Percentiles rank a stretch among this genome's conserved stretches.
These are phyloP conservation scores for Tetanocera ferruginea DNA, from an alignment of 2,888 invertebrate species.

Conservation along the genomic window DNA sequence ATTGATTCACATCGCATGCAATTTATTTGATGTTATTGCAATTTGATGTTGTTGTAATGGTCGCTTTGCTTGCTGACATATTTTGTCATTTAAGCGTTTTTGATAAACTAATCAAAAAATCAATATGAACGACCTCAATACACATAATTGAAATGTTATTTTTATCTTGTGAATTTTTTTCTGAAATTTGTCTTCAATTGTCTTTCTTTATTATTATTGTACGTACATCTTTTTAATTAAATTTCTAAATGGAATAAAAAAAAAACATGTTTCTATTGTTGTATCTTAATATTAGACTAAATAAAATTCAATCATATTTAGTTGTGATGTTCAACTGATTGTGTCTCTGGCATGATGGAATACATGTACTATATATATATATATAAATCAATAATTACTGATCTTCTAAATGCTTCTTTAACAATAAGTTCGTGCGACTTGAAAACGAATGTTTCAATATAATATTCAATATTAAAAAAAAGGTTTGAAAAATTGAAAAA, in stretches of 20 bases:
- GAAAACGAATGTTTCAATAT: too few relatives aligned
- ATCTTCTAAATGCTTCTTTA: background rate
- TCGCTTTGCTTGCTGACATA: background rate
- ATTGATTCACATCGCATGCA: too few relatives aligned
- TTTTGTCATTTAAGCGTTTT: slow-evolving; percentile 10
- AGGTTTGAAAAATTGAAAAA: too few relatives aligned
- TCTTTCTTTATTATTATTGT: background rate
- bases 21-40: slow-evolving; percentile 5
- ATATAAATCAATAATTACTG: background rate
- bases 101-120: slow-evolving; percentile 22
- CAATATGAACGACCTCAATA: slow-evolving; percentile 28
- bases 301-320: too few relatives aligned
- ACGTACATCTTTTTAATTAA: too few relatives aligned
- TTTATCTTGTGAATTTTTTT: slow-evolving; percentile 8
- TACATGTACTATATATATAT: too few relatives aligned
- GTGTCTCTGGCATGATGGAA: too few relatives aligned
- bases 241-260: too few relatives aligned
- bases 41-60: background rate
- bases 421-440: background rate
- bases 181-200: background rate
- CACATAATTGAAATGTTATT: slow-evolving; percentile 32
- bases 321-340: too few relatives aligned
- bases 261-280: too few relatives aligned
- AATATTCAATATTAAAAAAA: too few relatives aligned
- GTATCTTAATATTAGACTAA: too few relatives aligned